Conservation (phyloP, 92 coral and sea anemone genomes). For the Epizoanthus rinbou region DNA sequence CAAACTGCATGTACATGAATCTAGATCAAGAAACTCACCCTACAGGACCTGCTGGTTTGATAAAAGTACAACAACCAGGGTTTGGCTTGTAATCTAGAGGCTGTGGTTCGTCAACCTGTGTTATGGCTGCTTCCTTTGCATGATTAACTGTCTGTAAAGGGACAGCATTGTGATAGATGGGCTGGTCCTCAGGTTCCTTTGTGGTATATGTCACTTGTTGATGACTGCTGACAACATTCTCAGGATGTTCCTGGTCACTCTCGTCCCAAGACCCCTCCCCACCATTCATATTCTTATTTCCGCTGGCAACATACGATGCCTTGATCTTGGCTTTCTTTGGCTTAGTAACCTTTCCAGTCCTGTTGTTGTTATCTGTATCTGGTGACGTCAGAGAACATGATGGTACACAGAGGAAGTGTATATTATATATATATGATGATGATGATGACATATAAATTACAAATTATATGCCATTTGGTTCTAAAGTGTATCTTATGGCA, state of each 20-base stretch:
- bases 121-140: neutral
- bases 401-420: too few relatives aligned
- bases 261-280: slow-evolving; percentile 64
- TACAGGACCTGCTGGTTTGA: neutral
- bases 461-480: too few relatives aligned
- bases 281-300: slow-evolving; percentile 15
- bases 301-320: slow-evolving; percentile 52
- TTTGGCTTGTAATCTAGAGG: neutral
- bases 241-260: slow-evolving; percentile 25
- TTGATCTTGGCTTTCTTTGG: slow-evolving; percentile 56
- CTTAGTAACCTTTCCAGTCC: slow-evolving; percentile 39
- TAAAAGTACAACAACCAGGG: neutral
- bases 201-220: slow-evolving; percentile 5
- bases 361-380: slow-evolving; percentile 38
- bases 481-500: too few relatives aligned
- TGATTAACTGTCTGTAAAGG: neutral
- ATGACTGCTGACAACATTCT: slow-evolving; percentile 18
- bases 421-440: too few relatives aligned
- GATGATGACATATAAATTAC: too few relatives aligned
- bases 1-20: too few relatives aligned
- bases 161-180: neutral
- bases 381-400: slow-evolving; percentile 59
- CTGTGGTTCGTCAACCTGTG: slow-evolving; percentile 17
- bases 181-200: neutral
- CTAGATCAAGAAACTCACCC: neutral